A percentile compares a stretch with the other conserved stretches of the same genome.
These are phyloP conservation scores for Myotis planiceps DNA, from an alignment of 2,797 vertebrate genomes.

Conservation along the genomic window DNA sequence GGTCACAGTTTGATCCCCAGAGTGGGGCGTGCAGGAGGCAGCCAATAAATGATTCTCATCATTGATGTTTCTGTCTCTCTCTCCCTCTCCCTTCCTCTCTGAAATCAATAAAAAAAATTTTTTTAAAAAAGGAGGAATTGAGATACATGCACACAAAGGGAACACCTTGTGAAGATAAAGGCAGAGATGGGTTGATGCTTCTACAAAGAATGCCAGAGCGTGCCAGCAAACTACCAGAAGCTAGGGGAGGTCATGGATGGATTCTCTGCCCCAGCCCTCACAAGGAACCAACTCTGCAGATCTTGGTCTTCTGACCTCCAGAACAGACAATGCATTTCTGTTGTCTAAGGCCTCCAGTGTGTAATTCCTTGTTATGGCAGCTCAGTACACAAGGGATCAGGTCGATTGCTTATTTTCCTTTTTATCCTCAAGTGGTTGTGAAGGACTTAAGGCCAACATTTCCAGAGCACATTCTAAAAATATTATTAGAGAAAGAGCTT, in stretches of 20 bases:
- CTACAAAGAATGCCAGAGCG: background rate
- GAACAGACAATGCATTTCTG: background rate
- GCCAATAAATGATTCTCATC: too few species aligned
- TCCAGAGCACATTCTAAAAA: background rate
- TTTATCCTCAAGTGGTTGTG: background rate
- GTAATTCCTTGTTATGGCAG: background rate
- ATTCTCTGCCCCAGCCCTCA: background rate
- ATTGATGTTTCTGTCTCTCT: too few species aligned
- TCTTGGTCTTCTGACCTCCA: background rate
- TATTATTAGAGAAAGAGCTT: background rate
- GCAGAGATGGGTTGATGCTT: background rate
- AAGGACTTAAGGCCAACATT: background rate
- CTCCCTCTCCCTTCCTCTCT: too few species aligned
- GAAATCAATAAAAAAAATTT: too few species aligned
- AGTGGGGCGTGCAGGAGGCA: too few species aligned
- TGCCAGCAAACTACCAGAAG: background rate
- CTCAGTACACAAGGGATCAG: background rate
- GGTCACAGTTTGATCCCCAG: too few species aligned
- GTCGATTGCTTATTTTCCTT: background rate
- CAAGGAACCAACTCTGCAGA: background rate
- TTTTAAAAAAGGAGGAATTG: background rate
- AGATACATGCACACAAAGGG: background rate
- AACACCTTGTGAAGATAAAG: background rate
- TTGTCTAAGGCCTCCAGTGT: background rate
- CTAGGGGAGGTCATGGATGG: fast-evolving